Evolutionary conservation across 2,113 vertebrate genomes (phyloP).

Genomic region (Agelaius tricolor): DNA sequence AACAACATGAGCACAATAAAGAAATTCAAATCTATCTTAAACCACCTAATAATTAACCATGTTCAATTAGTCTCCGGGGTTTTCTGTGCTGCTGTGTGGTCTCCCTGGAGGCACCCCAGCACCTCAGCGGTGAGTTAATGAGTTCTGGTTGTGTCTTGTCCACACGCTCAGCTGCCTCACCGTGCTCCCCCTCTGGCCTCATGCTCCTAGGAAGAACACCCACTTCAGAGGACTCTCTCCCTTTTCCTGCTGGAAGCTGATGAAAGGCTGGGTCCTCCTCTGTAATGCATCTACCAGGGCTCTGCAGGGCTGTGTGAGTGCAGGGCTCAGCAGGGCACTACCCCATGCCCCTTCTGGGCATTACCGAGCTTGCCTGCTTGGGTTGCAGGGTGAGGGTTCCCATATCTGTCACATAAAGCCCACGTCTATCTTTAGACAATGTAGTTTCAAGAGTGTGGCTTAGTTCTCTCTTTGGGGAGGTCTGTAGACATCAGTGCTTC

Average conservation of each 20-base stretch:
- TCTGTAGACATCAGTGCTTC: background rate
- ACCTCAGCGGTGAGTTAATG: background rate
- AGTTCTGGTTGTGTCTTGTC: slow-evolving; percentile 41
- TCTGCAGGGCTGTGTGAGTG: background rate
- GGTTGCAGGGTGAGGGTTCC: background rate
- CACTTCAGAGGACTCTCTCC: background rate
- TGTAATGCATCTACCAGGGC: background rate
- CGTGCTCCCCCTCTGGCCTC: fast-evolving
- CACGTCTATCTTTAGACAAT: background rate
- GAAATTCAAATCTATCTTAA: slow-evolving; percentile 19
- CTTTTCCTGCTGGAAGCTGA: background rate
- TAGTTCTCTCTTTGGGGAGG: background rate
- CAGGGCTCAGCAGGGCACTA: background rate
- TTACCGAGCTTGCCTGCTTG: background rate
- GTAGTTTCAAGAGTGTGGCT: background rate
- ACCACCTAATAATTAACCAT: background rate
- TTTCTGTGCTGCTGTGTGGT: slow-evolving; percentile 47
- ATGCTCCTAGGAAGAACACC: background rate
- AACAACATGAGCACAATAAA: background rate
- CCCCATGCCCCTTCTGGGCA: background rate
- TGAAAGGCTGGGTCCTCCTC: background rate
- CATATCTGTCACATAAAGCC: background rate
- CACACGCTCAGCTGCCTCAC: background rate
- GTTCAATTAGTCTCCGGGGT: slow-evolving; percentile 8
- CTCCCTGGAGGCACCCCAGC: slow-evolving; percentile 28